Evolutionary conservation across 1,140 invertebrate genomes (phyloP).

Genomic region (Caenorhabditis briggsae): DNA sequence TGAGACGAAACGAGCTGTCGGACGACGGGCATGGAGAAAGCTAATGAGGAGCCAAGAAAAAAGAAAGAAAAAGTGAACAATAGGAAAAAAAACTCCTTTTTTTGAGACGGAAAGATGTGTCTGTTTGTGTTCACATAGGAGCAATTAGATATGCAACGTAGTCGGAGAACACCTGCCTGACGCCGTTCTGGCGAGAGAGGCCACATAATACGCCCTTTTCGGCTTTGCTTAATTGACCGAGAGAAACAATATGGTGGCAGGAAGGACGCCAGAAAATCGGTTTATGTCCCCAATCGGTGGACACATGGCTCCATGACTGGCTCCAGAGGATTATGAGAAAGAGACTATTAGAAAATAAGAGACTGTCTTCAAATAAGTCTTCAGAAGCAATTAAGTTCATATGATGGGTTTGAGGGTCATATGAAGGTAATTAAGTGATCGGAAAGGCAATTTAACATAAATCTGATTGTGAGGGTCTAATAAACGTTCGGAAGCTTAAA

Average conservation of each 20-base stretch:
- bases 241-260: constrained; percentile 54
- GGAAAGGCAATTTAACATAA: no score
- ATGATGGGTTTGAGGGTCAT: background rate
- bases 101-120: constrained; percentile 12
- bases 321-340: constrained; percentile 3
- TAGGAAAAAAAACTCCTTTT: background rate
- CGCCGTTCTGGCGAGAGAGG: constrained; percentile 46
- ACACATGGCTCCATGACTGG: constrained; percentile 51
- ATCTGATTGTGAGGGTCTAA: no score
- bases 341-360: background rate
- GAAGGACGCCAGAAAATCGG: constrained; percentile 41
- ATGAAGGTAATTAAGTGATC: background rate
- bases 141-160: constrained; percentile 54
- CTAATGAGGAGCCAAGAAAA: constrained; percentile 30
- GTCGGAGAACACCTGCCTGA: constrained; percentile 52
- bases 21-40: constrained; percentile 1
- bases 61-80: constrained; percentile 34
- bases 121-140: background rate
- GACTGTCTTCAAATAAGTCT: background rate
- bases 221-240: constrained; percentile 56
- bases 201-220: constrained; percentile 48
- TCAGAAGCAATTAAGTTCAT: constrained; percentile 24
- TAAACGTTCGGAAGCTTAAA: no score
- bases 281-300: constrained; percentile 23
- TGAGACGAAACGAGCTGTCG: constrained; percentile 37